Evolutionary conservation across 2,797 vertebrate genomes (phyloP).

Genomic region (Rhinophrynus dorsalis): DNA sequence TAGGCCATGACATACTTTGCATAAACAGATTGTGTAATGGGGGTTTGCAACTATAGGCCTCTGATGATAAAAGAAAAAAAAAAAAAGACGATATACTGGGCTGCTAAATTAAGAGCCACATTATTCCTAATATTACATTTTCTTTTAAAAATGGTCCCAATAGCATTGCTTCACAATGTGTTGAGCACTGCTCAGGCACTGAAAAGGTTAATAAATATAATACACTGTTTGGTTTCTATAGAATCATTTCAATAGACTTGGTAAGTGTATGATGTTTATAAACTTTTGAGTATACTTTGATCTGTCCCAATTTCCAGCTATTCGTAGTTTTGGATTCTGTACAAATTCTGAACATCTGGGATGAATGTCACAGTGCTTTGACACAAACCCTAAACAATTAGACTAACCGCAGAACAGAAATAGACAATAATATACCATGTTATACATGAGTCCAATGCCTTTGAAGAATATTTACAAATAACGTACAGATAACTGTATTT

Average conservation of each 20-base stretch:
- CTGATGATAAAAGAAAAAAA: no score
- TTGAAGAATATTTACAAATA: conserved; percentile 35
- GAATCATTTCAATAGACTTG: not conserved
- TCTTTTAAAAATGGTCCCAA: no score
- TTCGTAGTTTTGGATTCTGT: conserved; percentile 11
- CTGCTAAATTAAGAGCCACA: no score
- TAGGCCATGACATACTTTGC: no score
- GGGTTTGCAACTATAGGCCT: no score
- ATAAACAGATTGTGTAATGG: no score
- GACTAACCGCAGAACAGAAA: conserved; percentile 21
- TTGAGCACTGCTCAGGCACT: no score
- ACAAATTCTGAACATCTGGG: conserved; percentile 33
- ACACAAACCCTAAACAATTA: conserved; percentile 17
- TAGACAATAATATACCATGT: conserved; percentile 27
- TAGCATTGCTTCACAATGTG: no score
- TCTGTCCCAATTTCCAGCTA: not conserved
- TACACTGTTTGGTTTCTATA: no score
- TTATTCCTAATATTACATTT: no score
- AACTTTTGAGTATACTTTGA: not conserved
- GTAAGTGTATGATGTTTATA: not conserved
- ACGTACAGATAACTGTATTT: conserved; percentile 15
- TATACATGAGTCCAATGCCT: conserved; percentile 17
- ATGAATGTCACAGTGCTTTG: conserved; percentile 5
- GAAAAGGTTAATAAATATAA: no score
- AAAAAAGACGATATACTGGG: no score